Evolutionary conservation across 2,888 invertebrate genomes (phyloP).

Genomic region (Leistus spinibarbis): DNA sequence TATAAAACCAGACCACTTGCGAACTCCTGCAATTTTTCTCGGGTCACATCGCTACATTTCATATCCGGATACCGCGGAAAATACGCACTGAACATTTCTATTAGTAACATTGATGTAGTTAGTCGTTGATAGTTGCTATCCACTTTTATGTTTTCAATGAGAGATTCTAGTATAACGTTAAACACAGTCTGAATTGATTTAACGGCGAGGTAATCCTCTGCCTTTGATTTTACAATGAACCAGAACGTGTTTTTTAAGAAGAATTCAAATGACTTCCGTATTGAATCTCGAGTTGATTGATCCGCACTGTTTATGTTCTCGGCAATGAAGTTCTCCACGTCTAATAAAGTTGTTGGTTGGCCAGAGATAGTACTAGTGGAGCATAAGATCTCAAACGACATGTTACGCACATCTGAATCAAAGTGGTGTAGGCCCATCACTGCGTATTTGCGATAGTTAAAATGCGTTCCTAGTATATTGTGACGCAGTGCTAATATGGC

Average conservation of each 20-base stretch:
- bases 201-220: not conserved
- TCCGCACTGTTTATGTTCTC: conserved; percentile 18
- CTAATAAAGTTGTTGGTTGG: too few species aligned
- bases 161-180: not conserved
- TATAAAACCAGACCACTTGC: not conserved
- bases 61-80: not conserved
- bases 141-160: not conserved
- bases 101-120: not conserved
- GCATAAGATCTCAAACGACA: conserved; percentile 4
- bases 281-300: not conserved
- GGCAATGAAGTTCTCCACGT: not conserved
- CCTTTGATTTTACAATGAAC: not conserved
- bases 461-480: not conserved
- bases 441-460: not conserved
- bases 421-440: not conserved
- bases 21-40: not conserved
- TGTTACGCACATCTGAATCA: not conserved
- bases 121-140: conserved; percentile 16
- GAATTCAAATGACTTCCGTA: conserved; percentile 1
- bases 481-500: not conserved
- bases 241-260: not conserved
- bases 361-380: not conserved
- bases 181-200: not conserved
- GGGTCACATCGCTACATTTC: not conserved
- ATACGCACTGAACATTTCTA: not conserved